Evolutionary conservation across 2,888 invertebrate genomes (phyloP), one percentile per base, ranked within the genome.

Genomic region (Xanthia icteritia): DNA sequence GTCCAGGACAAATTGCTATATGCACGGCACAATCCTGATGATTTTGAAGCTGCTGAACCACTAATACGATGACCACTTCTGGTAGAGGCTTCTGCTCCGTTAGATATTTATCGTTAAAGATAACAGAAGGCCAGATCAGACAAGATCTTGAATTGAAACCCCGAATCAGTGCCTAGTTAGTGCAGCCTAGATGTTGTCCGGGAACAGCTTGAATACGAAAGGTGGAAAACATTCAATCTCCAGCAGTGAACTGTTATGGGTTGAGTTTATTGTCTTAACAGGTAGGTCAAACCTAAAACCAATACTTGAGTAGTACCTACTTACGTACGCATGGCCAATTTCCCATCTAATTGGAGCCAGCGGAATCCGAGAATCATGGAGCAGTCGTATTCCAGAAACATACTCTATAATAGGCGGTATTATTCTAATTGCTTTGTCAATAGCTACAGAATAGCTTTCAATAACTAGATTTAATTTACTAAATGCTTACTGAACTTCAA

Each of bases 381-480:
- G 17, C 27, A n/a, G 64, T 45, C 45, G 20, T n/a, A 39, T 39
- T 36, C n/a, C n/a, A 51, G 64, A 23, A n/a, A n/a, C n/a, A 20
- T 63, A 48, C 13, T 20, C 1, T 58, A 58, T 45, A 8, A 31
- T 27, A 45, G 5, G 5, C 11, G 13, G 48, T 36, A 48, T 64
- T 48, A 71, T 13, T 36, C 64, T n/a, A n/a, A 63, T 63, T 71
- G 36, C 23, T 63, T 71, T 17, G 45, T 17, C 8, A 48, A 48
- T 31, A 71, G 17, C 20, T 39, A n/a, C 36, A 23, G 36, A 11
- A 27, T 20, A 39, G 64, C n/a, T 27, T 65, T 27, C 48, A 65
- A 27, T 65, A n/a, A 27, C 20, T 64, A 31, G 48, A 51, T 4
- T 71, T 36, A 6, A 61, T 31, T 61, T 45, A 23, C 3, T 20